Evolutionary conservation across 2,113 vertebrate genomes (phyloP), one percentile per base, ranked within the genome.

Genomic region (Siniperca chuatsi): DNA sequence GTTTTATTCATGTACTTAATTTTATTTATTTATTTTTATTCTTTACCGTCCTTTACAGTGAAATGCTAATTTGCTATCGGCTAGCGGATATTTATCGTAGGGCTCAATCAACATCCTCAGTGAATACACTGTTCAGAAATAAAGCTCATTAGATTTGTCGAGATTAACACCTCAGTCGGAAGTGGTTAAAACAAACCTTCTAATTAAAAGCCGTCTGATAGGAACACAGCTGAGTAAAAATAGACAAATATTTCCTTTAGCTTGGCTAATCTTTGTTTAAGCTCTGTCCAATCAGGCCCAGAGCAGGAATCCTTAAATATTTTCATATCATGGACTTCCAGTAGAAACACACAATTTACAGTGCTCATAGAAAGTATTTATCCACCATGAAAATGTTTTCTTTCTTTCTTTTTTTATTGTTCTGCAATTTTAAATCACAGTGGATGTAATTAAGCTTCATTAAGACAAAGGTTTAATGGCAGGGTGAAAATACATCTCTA

Each of bases 121-220:
- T 0, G 60, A 89, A 78, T 79, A 62, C 25, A n/a, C 46, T 3
- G 70, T 60, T 52, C 29, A 29, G 29, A 29, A 29, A 29, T 29
- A 10, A 35, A 54, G 25, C 13, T 85, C 48, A 71, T 29, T 50
- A 57, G 37, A 29, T 57, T 29, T 73, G 87, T 74, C 62, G 20
- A 64, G 82, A 82, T 76, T 88, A 65, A 88, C 93, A 91, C 90
- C 89, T 90, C 52, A 44, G 55, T 37, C 9, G 23, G 69, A 50
- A 65, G 52, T 10, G 16, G 15, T 44, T 33, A 2, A 70, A 84
- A 57, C 57, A 48, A 42, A 61, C 65, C 37, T 50, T 81, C 58
- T 91, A 89, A 94, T 94, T 91, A 84, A 94, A 76, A 83, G 66
- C 40, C 66, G 88, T 93, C 76, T 89, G 78, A 52, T 57, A 16